Conservation (phyloP, 2,888 invertebrate genomes). For the Sinohyriopsis cumingii region DNA sequence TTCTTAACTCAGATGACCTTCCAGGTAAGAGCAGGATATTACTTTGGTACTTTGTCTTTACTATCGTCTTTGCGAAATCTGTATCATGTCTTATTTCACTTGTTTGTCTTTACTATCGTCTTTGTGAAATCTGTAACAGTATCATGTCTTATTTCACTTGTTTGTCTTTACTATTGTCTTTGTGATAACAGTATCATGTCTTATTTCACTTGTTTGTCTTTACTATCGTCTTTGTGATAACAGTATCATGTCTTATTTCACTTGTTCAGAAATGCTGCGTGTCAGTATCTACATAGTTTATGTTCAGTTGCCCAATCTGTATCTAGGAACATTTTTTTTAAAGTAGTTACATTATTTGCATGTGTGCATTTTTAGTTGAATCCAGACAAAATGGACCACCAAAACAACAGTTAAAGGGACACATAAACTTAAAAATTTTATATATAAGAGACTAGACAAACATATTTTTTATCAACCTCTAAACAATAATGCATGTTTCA, state of each 20-base stretch:
- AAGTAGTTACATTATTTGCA: too few relatives aligned
- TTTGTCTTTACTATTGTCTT: neutral
- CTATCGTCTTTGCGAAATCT: constrained; percentile 1
- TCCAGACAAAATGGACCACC: too few relatives aligned
- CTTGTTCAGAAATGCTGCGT: neutral
- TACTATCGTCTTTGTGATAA: constrained; percentile 1
- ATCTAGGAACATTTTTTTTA: too few relatives aligned
- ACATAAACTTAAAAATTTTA: too few relatives aligned
- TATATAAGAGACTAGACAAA: too few relatives aligned
- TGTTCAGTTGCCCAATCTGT: too few relatives aligned
- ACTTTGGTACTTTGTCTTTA: neutral
- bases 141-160: neutral
- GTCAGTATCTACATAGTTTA: too few relatives aligned
- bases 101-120: neutral
- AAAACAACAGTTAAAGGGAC: too few relatives aligned
- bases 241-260: neutral
- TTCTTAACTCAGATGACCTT: constrained; percentile 97
- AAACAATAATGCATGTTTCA: too few relatives aligned
- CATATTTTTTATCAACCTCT: too few relatives aligned
- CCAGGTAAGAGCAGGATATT: constrained; percentile 77
- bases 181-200: neutral
- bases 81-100: neutral
- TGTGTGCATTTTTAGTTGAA: too few relatives aligned
- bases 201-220: neutral
- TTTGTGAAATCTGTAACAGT: neutral